Evolutionary conservation across 2,113 vertebrate species (phyloP).

Genomic region (Zosterops japonicus): DNA sequence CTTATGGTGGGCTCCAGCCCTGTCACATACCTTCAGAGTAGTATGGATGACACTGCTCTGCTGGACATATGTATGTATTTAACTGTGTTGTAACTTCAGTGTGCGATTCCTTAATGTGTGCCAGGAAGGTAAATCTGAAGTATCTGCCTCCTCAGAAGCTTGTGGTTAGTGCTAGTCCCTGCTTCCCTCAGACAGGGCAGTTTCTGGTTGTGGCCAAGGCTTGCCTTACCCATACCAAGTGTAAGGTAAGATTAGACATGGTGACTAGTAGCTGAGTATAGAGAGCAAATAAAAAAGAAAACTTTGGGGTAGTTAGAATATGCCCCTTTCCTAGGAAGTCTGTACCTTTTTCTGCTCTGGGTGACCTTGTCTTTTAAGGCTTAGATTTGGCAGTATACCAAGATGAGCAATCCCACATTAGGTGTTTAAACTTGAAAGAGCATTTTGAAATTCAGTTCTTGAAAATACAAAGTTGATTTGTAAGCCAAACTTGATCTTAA

Average conservation of each 20-base stretch:
- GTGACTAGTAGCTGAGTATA: not conserved
- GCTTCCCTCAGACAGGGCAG: not conserved
- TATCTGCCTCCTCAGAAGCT: not conserved
- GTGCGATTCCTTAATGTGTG: not conserved
- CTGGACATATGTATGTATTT: not conserved
- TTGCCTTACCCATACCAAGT: not conserved
- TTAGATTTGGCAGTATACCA: not conserved
- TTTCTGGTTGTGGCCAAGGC: not conserved
- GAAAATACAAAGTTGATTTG: not conserved
- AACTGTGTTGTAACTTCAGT: not conserved
- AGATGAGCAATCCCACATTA: not conserved
- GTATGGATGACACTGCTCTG: not conserved
- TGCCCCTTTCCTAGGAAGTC: not conserved
- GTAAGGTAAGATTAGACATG: not conserved
- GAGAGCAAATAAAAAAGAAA: not conserved
- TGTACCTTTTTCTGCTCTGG: not conserved
- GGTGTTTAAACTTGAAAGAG: not conserved
- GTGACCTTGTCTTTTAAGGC: not conserved
- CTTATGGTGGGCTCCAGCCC: conserved; percentile 32
- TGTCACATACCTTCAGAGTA: conserved; percentile 20
- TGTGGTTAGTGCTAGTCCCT: not conserved
- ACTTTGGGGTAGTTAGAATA: not conserved
- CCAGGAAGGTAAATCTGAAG: not conserved
- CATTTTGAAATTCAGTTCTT: not conserved
- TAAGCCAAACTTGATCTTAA: not conserved